Evolutionary conservation across 2,797 vertebrate genomes (phyloP).

Genomic region (Anolis apletophallus): DNA sequence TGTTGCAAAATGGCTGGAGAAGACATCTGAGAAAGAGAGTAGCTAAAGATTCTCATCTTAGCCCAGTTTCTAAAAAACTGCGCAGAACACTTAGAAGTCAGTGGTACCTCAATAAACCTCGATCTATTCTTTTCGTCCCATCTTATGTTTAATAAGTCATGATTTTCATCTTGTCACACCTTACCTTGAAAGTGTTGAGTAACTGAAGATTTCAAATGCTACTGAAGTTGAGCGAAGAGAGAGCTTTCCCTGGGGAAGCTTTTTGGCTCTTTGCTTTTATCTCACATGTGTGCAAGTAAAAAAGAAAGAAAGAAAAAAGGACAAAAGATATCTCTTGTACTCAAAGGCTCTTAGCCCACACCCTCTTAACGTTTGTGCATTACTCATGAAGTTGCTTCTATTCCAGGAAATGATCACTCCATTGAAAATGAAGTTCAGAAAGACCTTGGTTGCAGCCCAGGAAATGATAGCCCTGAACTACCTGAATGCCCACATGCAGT

Average conservation of each 20-base stretch:
- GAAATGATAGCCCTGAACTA: neutral
- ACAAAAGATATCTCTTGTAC: neutral
- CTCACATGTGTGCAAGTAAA: neutral
- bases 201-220: neutral
- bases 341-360: neutral
- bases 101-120: neutral
- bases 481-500: neutral
- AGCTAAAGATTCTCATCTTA: neutral
- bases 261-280: neutral
- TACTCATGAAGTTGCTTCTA: neutral
- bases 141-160: neutral
- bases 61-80: no score
- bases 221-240: neutral
- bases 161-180: neutral
- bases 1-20: neutral
- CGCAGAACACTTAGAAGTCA: neutral
- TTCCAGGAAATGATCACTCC: constrained; percentile 17
- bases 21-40: neutral
- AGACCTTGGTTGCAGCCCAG: neutral
- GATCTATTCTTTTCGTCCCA: neutral
- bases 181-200: neutral
- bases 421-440: neutral
- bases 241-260: no score
- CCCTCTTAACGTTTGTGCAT: neutral
- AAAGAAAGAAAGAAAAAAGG: neutral